Evolutionary conservation across 2,888 invertebrate species (phyloP).

Genomic region (Eupelmus urozonus): DNA sequence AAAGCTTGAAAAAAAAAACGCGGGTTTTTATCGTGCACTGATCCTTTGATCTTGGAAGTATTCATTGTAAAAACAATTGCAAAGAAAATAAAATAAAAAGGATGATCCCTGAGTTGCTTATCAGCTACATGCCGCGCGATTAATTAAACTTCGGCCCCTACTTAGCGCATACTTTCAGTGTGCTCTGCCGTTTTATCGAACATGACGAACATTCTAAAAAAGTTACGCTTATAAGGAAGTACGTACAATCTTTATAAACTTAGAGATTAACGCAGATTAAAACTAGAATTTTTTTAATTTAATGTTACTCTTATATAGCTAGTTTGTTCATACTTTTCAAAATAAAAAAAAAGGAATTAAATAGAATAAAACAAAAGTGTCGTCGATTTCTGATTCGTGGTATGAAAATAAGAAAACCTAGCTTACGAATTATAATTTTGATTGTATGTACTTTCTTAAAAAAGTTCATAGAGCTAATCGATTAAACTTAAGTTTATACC

Average conservation of each 20-base stretch:
- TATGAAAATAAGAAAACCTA: conserved; percentile 33
- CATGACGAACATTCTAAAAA: conserved; percentile 25
- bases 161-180: conserved; percentile 39
- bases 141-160: conserved; percentile 23
- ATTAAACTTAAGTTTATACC: conserved; percentile 22
- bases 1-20: neutral
- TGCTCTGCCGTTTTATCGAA: conserved; percentile 38
- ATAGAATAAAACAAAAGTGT: neutral
- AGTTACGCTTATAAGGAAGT: conserved; percentile 36
- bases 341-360: conserved; percentile 7
- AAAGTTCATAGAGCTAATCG: conserved; percentile 8
- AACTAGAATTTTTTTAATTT: neutral
- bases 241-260: conserved; percentile 36
- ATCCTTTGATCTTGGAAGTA: conserved; percentile 7
- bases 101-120: conserved; percentile 46
- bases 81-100: conserved; percentile 5
- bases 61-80: neutral
- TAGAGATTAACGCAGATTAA: neutral
- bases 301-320: neutral
- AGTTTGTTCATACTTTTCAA: neutral
- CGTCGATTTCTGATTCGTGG: neutral
- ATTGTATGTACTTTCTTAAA: conserved; percentile 45
- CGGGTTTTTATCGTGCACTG: neutral
- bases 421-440: conserved; percentile 40
- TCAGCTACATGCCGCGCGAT: conserved; percentile 15